Conservation (phyloP, 2,113 vertebrate species). For the Spheniscus mendiculus region DNA sequence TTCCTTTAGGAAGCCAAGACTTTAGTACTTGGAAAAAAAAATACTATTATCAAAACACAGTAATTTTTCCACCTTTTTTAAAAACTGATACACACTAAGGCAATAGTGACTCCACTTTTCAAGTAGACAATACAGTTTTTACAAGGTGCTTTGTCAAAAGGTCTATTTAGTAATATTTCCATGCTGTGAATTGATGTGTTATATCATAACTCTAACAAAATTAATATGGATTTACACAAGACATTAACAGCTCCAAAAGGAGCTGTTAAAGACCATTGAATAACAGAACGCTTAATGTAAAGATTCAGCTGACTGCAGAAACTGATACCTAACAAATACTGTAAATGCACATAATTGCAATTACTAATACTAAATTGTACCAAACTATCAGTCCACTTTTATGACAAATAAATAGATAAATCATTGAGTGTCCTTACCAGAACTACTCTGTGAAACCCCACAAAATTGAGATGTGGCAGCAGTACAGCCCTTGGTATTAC, state of each 20-base stretch:
- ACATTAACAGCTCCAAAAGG: conserved; percentile 24
- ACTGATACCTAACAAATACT: not conserved
- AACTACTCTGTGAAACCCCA: conserved; percentile 73
- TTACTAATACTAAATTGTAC: not conserved
- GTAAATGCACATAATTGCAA: not conserved
- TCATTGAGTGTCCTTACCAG: conserved; percentile 70
- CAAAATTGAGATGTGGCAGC: conserved; percentile 70
- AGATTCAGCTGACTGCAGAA: not conserved
- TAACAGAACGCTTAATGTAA: conserved; percentile 20
- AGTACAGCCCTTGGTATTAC: conserved; percentile 69
- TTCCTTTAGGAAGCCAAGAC: not conserved
- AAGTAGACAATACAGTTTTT: not conserved
- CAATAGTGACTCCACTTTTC: not conserved
- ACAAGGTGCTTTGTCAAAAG: not conserved
- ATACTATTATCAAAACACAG: not conserved
- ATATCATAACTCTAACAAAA: not conserved
- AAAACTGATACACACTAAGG: not conserved
- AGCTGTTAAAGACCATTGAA: conserved; percentile 6
- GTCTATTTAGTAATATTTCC: conserved; percentile 1
- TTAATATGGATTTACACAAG: not conserved
- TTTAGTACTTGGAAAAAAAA: not conserved
- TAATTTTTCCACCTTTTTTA: not conserved
- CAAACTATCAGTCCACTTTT: not conserved
- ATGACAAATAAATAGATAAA: conserved; percentile 65
- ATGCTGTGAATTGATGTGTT: not conserved